Evolutionary conservation across 2,113 vertebrate species (phyloP).

Genomic region (Chaetorhynchus papuensis): DNA sequence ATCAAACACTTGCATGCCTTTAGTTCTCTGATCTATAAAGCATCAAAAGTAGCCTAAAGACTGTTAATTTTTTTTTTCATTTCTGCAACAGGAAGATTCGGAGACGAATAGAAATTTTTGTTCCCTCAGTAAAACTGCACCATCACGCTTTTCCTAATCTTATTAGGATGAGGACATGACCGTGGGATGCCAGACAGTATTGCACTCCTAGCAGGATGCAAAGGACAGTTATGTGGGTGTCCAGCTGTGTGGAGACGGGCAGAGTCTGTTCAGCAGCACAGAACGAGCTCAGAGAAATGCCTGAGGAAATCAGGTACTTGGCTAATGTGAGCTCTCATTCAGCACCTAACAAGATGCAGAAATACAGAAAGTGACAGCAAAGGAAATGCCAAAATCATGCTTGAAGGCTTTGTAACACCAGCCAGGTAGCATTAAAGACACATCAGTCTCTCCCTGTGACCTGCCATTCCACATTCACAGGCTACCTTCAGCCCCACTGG

Average conservation of each 20-base stretch:
- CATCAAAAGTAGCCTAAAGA: background rate
- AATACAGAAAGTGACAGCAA: background rate
- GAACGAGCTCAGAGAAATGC: background rate
- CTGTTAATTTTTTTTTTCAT: background rate
- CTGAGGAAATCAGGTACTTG: background rate
- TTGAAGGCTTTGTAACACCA: background rate
- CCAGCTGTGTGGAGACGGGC: background rate
- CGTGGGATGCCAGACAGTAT: background rate
- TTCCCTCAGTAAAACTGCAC: background rate
- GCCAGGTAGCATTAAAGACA: background rate
- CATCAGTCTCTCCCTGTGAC: background rate
- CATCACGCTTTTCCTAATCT: background rate
- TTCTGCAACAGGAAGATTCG: background rate
- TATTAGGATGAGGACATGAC: background rate
- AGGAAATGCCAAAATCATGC: slow-evolving; percentile 8
- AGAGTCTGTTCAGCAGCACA: background rate
- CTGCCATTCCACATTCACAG: background rate
- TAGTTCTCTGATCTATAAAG: background rate
- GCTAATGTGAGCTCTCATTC: background rate
- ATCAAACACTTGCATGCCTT: background rate
- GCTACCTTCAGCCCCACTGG: background rate
- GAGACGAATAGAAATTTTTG: background rate
- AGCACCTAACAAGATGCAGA: background rate
- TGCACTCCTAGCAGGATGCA: background rate
- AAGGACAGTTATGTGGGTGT: background rate